phyloP scores from a whole-genome alignment of 2,797 vertebrate species.

The Lepilemur septentrionalis region DNA sequence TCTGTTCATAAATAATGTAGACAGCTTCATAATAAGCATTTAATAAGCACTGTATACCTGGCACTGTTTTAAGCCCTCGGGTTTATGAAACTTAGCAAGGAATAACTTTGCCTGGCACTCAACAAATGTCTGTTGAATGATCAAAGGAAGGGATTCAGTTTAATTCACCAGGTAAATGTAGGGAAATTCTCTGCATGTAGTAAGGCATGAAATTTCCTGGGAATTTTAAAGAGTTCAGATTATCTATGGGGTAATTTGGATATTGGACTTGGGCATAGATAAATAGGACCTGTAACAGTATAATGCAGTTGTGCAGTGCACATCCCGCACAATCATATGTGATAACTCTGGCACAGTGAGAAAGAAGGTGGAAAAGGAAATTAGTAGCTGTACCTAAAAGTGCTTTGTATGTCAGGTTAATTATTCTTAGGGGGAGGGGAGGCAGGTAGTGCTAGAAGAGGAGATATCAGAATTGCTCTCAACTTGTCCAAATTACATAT shows the following conservation, averaged over 20 bases:
- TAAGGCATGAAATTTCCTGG: not conserved
- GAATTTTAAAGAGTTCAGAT: not conserved
- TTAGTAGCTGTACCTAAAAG: not conserved
- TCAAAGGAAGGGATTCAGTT: not conserved
- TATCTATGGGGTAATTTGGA: not conserved
- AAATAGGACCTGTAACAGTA: not conserved
- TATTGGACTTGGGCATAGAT: not conserved
- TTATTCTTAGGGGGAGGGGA: not conserved
- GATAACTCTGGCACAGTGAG: not conserved
- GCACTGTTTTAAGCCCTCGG: not conserved
- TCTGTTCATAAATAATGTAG: not conserved
- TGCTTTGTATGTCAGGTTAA: not conserved
- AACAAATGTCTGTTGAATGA: not conserved
- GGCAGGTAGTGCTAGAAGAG: not conserved
- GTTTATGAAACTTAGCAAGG: not conserved
- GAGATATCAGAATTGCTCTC: not conserved
- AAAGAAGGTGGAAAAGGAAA: not conserved
- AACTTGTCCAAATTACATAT: not conserved
- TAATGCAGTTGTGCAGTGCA: not conserved
- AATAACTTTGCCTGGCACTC: not conserved
- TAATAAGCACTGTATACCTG: not conserved
- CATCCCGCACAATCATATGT: not conserved
- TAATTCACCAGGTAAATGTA: not conserved
- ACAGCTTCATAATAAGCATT: not conserved
- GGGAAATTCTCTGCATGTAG: not conserved